Evolutionary conservation across 2,797 vertebrate species (phyloP).

Genomic region (Heterohyrax brucei): DNA sequence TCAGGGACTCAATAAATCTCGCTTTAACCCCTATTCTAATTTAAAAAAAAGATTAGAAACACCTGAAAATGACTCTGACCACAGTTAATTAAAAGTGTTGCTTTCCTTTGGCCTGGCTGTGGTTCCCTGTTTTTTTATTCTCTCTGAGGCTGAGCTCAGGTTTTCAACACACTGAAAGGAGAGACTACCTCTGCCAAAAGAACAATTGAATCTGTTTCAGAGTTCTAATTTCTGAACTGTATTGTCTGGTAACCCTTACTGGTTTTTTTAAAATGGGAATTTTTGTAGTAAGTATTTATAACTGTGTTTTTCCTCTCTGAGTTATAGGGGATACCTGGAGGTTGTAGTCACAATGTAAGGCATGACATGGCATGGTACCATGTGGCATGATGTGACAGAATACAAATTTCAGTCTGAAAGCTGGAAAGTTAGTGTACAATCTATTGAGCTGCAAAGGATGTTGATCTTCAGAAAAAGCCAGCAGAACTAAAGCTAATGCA

Average conservation of each 20-base stretch:
- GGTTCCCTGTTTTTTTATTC: neutral
- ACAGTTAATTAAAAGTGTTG: neutral
- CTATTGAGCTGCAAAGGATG: neutral
- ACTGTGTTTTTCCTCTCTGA: constrained; percentile 50
- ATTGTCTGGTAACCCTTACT: constrained; percentile 56
- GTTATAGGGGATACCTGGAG: neutral
- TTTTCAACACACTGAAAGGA: neutral
- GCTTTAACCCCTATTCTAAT: neutral
- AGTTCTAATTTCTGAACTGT: constrained; percentile 9
- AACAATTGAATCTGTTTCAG: neutral
- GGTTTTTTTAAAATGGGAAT: constrained; percentile 66
- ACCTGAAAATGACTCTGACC: neutral
- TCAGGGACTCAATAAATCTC: neutral
- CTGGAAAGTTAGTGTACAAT: constrained; percentile 40
- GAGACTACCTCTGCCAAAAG: neutral
- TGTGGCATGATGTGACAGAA: neutral
- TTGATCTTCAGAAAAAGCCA: constrained; percentile 11
- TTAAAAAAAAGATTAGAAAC: neutral
- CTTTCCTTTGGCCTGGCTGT: neutral
- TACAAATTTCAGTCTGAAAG: constrained; percentile 51
- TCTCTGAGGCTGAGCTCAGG: neutral
- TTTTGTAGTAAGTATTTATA: constrained; percentile 59
- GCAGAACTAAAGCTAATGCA: neutral
- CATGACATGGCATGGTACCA: neutral
- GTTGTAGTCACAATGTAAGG: neutral